Evolutionary conservation across 2,113 vertebrate species (phyloP).

Genomic region (Galeopterus variegatus): DNA sequence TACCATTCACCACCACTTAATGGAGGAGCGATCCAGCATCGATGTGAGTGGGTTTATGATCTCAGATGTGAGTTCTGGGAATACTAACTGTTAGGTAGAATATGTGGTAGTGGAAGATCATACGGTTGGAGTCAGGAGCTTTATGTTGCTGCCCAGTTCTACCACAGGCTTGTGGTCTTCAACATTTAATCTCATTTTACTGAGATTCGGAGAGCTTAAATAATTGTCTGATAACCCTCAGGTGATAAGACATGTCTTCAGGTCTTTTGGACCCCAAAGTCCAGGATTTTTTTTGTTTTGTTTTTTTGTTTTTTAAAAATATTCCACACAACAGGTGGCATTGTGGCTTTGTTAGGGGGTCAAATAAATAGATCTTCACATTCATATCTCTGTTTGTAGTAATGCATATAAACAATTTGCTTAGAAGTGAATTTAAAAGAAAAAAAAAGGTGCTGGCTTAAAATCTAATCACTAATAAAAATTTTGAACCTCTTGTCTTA

Average conservation of each 20-base stretch:
- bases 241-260: neutral
- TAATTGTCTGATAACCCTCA: neutral
- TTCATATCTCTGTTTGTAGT: neutral
- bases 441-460: neutral
- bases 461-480: neutral
- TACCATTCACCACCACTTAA: neutral
- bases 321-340: neutral
- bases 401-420: neutral
- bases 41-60: neutral
- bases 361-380: neutral
- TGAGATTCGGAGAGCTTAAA: neutral
- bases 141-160: neutral
- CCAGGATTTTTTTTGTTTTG: too few species aligned
- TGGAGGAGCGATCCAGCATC: neutral
- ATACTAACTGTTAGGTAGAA: neutral
- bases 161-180: neutral
- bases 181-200: neutral
- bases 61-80: too few species aligned
- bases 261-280: too few species aligned
- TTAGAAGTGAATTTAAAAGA: constrained; percentile 2
- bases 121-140: neutral
- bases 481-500: neutral
- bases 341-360: neutral
- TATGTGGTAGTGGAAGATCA: neutral
- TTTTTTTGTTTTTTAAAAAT: too few species aligned